These are phyloP conservation scores for Scaptodrosophila latifasciaeformis DNA, from an alignment of 2,888 invertebrate species.

Conservation along the genomic window DNA sequence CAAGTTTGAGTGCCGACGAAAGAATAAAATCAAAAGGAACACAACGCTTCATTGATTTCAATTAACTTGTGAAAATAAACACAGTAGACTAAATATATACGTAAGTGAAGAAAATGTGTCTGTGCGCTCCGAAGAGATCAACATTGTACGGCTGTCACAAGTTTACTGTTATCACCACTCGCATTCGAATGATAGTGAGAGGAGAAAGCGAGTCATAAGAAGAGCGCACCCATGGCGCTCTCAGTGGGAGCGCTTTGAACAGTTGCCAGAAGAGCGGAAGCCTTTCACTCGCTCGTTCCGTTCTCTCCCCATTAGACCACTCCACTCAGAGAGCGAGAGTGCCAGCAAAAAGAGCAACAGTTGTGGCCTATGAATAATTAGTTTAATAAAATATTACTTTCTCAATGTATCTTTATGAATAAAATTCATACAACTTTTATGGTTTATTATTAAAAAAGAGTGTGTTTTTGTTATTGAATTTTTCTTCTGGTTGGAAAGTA, in stretches of 20 bases:
- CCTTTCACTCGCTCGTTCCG: too few species aligned
- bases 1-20: slow-evolving; percentile 44
- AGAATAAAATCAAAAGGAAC: slow-evolving; percentile 38
- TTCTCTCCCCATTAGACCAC: too few species aligned
- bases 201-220: too few species aligned
- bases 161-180: too few species aligned
- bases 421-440: slow-evolving; percentile 67
- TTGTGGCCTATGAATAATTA: slow-evolving; percentile 56
- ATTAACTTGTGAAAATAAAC: slow-evolving; percentile 61
- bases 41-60: slow-evolving; percentile 61
- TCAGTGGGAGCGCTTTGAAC: too few species aligned
- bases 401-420: slow-evolving; percentile 66
- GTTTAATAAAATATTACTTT: slow-evolving; percentile 55
- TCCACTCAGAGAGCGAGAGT: too few species aligned
- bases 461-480: slow-evolving; percentile 38
- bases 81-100: slow-evolving; percentile 3
- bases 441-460: slow-evolving; percentile 59
- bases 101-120: background rate
- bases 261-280: too few species aligned
- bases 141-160: too few species aligned
- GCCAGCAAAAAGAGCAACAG: slow-evolving; percentile 40
- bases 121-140: slow-evolving; percentile 28
- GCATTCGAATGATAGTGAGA: too few species aligned
- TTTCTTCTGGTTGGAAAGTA: slow-evolving; percentile 49
- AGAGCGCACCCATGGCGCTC: too few species aligned